Base-by-base conservation (phyloP, 2,797 vertebrate genomes). In the Myotis myotis region DNA sequence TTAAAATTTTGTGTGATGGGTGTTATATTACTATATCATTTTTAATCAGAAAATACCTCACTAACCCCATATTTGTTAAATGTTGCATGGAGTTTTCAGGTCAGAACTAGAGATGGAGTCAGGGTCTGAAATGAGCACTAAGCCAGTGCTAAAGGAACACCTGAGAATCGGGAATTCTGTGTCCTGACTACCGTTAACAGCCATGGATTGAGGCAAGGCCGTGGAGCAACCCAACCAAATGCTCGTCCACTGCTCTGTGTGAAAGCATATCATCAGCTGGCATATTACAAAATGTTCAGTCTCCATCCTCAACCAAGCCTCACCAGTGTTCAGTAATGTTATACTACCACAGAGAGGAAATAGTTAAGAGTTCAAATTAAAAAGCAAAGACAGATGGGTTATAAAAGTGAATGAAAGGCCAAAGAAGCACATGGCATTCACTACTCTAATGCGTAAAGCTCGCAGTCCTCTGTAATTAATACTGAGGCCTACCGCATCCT, bases 21-120 rank as follows among this genome's bases (percentile, higher is more conserved):
- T 49, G 3, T 2, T 41, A 44, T 80, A 86, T 60, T 76, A 87
- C 72, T 9, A 57, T 15, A 23, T 89, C 28, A 55, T 81, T 93
- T 92, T 89, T 70, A 89, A 91, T 89, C 30, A 91, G 15, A 49
- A 91, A 95, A 81, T 2, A 66, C 1, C 44, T 79, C n/a, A n/a
- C 1, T 86, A 80, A 93, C 0, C 7, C 41, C 33, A 41, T 75
- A 55, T 78, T 89, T 89, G 23, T 64, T 89, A 84, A 55, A 83
- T 3, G 3, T 87, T 72, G 70, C 25, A 25, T 2, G 10, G 13
- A 68, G 36, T 78, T 89, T 87, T 90, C 23, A 87, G 76, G 25
- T 1, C 30, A 62, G 20, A 79, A 86, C 16, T 55, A 85, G 47
- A 92, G 47, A 41, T 20, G 10, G 23, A 75, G 38, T 68, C 17